Base-by-base conservation (phyloP, 2,113 vertebrate genomes). In the Prunella himalayana region DNA sequence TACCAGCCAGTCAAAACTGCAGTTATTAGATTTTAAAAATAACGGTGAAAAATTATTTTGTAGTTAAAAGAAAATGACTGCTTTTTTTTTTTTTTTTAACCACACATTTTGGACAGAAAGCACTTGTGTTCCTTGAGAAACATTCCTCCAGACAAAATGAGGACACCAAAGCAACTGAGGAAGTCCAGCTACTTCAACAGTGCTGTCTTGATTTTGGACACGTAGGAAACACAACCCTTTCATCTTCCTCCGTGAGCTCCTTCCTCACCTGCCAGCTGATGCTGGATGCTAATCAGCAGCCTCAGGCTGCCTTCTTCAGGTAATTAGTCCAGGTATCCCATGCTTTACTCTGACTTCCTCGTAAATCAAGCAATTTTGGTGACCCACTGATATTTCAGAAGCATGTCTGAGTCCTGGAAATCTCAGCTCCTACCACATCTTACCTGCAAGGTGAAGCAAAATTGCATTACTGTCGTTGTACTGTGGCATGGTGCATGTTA, bases 241-340 rank as follows among this genome's bases (percentile, higher is more conserved):
- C 83, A 60, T 71, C 87, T 75, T 44, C 15, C 39, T 90, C 84
- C 8, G 1, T 20, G 73, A 30, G 15, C 33, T 73, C 37, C 61
- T 33, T 75, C 37, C 79, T 82, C 53, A 6, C 30, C 27, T 70
- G 69, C 64, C 60, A 66, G 4, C 24, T 35, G 49, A 13, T 21
- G 33, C 51, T 9, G 60, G 77, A 64, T 37, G 56, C 71, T 79
- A 15, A 93, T 64, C 60, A 78, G 59, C 90, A 31, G 51, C 84
- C 64, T 69, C 86, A 47, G 77, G 89, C 51, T 42, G 47, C 88
- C 59, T 37, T 75, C 92, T 44, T 39, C 59, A 71, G 54, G 37
- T 66, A 92, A 94, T 95, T 78, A 94, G 22, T 35, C 90, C 82
- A 92, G 70, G 45, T 50, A 86, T 37, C 39, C 78, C 80, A 63